Evolutionary conservation across 2,888 invertebrate genomes (phyloP), one percentile per base, ranked within the genome.

Genomic region (Creontiades dilutus): DNA sequence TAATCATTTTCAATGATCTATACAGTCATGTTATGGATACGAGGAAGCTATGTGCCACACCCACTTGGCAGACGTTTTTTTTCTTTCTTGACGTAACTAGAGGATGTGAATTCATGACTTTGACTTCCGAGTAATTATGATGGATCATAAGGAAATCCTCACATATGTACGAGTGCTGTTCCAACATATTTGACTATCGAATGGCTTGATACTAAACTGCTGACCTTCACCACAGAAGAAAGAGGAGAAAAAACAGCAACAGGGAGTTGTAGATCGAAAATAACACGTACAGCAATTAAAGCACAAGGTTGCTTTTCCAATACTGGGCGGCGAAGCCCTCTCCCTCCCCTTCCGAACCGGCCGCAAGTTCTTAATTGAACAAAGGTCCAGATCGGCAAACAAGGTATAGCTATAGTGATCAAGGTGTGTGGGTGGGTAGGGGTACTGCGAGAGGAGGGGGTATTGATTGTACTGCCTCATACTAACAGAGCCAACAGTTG

Each of bases 331-430:
- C 37, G 37, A 4, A 37, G 37, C 37, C 37, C 37, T 37, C 37
- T 37, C 37, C 37, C 37, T 3, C 19, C 37, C 37, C 11, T 55
- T 11, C 23, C 16, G 85, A 46, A 13, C 37, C 28, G 28, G n/a
- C 61, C 28, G 12, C n/a, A 85, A 52, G 57, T 52, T 85, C 85
- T 85, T 85, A 85, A 85, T 85, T 85, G 85, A 85, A 85, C 85
- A 61, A 61, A 85, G 85, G 85, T 85, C 85, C 61, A 23, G 85
- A 55, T 85, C 57, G 61, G 61, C 82, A 19, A 82, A n/a, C 82
- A 46, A 46, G 81, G 82, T 48, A 48, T 27, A 52, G 27, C 82
- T 27, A 52, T 48, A 19, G 80, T 27, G 47, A 52, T 52, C 52
- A 57, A 19, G 55, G 61, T 16, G 27, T 16, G 16, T 37, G 27